Evolutionary conservation across 2,888 invertebrate species (phyloP).

Genomic region (Esperia sulphurella): DNA sequence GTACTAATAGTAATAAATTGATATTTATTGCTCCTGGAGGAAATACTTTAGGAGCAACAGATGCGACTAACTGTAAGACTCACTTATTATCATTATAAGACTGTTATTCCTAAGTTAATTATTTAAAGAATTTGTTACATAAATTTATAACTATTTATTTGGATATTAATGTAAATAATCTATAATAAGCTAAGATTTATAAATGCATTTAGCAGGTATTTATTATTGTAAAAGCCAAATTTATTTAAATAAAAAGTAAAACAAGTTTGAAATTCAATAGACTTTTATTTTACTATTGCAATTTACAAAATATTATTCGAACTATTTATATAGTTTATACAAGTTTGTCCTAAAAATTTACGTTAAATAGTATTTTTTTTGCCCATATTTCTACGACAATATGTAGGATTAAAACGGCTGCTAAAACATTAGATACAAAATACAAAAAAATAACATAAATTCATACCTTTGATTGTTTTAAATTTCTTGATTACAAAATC

Average conservation of each 20-base stretch:
- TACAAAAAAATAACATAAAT: too few species aligned
- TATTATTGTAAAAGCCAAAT: conserved; percentile 8
- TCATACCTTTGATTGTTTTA: too few species aligned
- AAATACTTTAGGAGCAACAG: too few species aligned
- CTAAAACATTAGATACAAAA: too few species aligned
- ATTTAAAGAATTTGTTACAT: background rate
- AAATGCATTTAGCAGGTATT: conserved; percentile 12
- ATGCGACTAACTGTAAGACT: too few species aligned
- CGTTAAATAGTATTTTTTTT: too few species aligned
- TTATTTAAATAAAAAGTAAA: conserved; percentile 5
- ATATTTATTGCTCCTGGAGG: too few species aligned
- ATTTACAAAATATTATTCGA: conserved; percentile 5
- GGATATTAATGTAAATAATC: background rate
- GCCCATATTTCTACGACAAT: background rate
- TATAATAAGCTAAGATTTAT: conserved; percentile 1
- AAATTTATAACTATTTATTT: background rate
- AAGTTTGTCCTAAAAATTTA: too few species aligned
- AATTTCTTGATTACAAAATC: too few species aligned
- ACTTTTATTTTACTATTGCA: conserved; percentile 5
- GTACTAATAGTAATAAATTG: too few species aligned
- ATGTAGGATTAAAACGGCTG: too few species aligned
- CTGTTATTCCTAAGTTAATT: background rate
- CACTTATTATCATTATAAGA: background rate
- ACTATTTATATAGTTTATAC: background rate
- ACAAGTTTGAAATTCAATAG: background rate